Conservation (phyloP, 2,113 vertebrate species). For the Zingel zingel region DNA sequence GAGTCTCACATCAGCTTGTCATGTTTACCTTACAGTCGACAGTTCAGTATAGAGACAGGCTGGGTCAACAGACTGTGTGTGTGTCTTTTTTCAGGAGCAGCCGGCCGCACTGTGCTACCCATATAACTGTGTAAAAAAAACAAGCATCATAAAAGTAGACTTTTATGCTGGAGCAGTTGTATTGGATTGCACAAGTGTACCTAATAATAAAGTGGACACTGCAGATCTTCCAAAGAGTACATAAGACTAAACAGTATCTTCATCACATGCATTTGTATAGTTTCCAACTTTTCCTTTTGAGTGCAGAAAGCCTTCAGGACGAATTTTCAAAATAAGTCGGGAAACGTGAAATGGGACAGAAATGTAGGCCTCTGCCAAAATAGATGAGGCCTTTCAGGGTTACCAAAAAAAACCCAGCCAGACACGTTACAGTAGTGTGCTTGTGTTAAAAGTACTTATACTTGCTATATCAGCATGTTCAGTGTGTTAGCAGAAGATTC, state of each 20-base stretch:
- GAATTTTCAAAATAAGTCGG: slow-evolving; percentile 1
- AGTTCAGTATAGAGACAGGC: slow-evolving; percentile 27
- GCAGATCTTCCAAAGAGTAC: too few relatives aligned
- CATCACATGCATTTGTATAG: not conserved
- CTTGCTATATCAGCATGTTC: not conserved
- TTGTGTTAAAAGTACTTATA: not conserved
- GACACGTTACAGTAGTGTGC: not conserved
- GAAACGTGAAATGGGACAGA: slow-evolving; percentile 35
- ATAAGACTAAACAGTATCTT: not conserved
- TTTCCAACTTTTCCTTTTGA: not conserved
- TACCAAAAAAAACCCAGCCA: not conserved
- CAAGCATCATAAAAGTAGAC: not conserved
- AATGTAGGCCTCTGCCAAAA: slow-evolving; percentile 43
- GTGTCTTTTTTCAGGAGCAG: slow-evolving; percentile 34
- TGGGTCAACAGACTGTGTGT: not conserved
- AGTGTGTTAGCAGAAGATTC: not conserved
- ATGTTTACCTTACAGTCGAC: slow-evolving; percentile 59
- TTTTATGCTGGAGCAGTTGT: not conserved
- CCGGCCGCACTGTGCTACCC: not conserved
- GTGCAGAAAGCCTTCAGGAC: not conserved
- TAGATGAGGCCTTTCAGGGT: not conserved
- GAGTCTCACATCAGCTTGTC: slow-evolving; percentile 45
- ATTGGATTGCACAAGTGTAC: not conserved
- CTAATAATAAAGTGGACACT: slow-evolving; percentile 1
- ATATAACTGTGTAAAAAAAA: not conserved